Evolutionary conservation across 2,797 vertebrate genomes (phyloP), one percentile per base, ranked within the genome.

Genomic region (Oryzias sinensis): DNA sequence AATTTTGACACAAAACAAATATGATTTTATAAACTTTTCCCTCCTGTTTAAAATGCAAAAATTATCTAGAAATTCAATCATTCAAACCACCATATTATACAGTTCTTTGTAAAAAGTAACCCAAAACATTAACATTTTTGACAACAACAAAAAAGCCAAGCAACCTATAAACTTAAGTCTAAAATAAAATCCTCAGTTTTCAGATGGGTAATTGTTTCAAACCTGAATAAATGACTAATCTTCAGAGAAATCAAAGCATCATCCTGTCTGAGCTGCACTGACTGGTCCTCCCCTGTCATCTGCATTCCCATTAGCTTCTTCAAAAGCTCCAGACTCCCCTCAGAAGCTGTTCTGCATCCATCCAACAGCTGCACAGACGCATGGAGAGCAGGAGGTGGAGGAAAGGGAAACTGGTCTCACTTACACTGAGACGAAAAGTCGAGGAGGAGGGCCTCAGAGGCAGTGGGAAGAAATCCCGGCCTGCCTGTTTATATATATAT

Each of bases 401-500:
- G 13, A 68, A 45, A 45, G 41, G 18, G 18, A 60, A 71, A 62
- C 22, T 4, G 37, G 41, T 60, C 89, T 90, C 82, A 90, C 89
- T 87, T 85, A 72, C 9, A 22, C 65, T 6, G 17, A 59, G 16
- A 68, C 5, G 5, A 72, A 49, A 76, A 70, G 76, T 61, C 42
- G 51, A 70, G 68, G 61, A 86, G 68, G 72, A 81, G 55, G 77
- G 47, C 65, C 68, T 81, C 57, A 79, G 62, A 45, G 68, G 51
- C 78, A 76, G 66, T 77, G 76, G 51, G 68, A 72, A 53, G 60
- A 60, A 75, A 59, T 59, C 63, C 22, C 42, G 59, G 15, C 6
- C 7, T 62, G 74, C 58, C 49, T 46, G 62, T 65, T 11, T 89
- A 83, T 92, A 90, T 88, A 14, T 89, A 83, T 92, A 90, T 88